phyloP scores from a whole-genome alignment of 2,888 invertebrate species.

The Geotrupes spiniger region DNA sequence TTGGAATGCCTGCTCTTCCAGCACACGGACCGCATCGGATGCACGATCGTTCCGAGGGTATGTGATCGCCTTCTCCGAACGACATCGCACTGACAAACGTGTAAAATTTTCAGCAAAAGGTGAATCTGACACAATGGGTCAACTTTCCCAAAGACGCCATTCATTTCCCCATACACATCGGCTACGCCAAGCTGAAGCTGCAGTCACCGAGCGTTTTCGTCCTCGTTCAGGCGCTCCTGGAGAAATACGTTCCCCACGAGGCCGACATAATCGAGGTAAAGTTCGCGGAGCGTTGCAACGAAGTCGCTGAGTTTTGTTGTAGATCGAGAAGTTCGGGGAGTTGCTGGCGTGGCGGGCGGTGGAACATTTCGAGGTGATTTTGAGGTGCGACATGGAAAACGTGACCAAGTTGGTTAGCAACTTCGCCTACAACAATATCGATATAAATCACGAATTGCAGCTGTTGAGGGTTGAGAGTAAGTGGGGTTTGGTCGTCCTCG shows the following conservation, averaged over 20 bases:
- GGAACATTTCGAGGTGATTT: conserved; percentile 69
- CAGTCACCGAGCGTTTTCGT: conserved; percentile 39
- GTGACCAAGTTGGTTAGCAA: conserved; percentile 70
- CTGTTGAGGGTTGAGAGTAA: conserved; percentile 77
- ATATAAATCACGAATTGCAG: conserved; percentile 74
- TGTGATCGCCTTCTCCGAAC: too few relatives aligned
- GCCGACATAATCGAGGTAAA: conserved; percentile 42
- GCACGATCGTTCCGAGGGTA: conserved; percentile 60
- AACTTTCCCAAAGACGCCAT: conserved; percentile 51
- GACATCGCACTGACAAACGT: too few relatives aligned
- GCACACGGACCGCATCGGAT: conserved; percentile 51
- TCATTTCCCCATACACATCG: conserved; percentile 46
- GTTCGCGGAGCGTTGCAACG: not conserved
- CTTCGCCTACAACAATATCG: conserved; percentile 68
- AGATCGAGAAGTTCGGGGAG: conserved; percentile 78
- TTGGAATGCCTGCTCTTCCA: conserved; percentile 62
- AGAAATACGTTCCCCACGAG: conserved; percentile 41
- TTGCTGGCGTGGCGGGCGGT: conserved; percentile 78
- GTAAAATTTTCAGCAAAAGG: conserved; percentile 50
- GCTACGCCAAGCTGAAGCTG: conserved; percentile 25
- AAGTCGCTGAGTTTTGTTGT: conserved; percentile 30
- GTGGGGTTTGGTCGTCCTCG: conserved; percentile 40
- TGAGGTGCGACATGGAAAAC: conserved; percentile 75
- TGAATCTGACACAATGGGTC: conserved; percentile 54
- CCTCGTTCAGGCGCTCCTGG: conserved; percentile 39